Base-by-base conservation (phyloP, 2,888 invertebrate species). In the Acleris holmiana region DNA sequence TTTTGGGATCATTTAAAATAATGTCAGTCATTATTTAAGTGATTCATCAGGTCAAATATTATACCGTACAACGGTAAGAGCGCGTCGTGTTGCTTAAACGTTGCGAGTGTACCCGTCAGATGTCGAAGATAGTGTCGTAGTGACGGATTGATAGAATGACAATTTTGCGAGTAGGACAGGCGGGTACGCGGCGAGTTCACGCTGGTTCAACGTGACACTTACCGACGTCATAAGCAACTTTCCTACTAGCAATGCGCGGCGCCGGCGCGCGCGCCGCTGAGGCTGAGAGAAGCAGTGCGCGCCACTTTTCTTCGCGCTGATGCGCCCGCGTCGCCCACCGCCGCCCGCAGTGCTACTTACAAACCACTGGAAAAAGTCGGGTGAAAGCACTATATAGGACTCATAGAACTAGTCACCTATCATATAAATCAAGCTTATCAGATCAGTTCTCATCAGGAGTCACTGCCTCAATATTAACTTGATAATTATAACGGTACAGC, bases 131-230 rank as follows among this genome's bases (percentile, higher is more conserved):
- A 88, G 82, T 84, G 85, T 84, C 83, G 84, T 84, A 83, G 84
- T 88, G 89, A 87, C 83, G 82, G 86, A 89, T 89, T 88, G 91
- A 90, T 88, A 87, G 89, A 89, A 88, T 91, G 89, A 89, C 90
- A 89, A 86, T 86, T 90, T 88, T 75, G 87, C 88, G 90, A 91
- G 91, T 92, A 90, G 91, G 91, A 85, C 91, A 91, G 82, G 74
- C 77, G 54, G 49, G 54, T 44, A 84, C 83, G 35, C 80, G 82
- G 84, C 82, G 88, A 86, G 93, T 92, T 93, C 93, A 93, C 84
- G 84, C 78, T 91, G 85, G 93, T 92, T 93, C 93, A 92, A 87
- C 83, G 93, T 92, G 90, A 93, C 90, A 93, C 93, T 93, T 93
- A 86, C 82, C 83, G 82, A 88, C 89, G 89, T 90, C 91, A 91